These are phyloP conservation scores for Nomada ruficornis DNA, from an alignment of 2,888 invertebrate species.

Conservation along the genomic window DNA sequence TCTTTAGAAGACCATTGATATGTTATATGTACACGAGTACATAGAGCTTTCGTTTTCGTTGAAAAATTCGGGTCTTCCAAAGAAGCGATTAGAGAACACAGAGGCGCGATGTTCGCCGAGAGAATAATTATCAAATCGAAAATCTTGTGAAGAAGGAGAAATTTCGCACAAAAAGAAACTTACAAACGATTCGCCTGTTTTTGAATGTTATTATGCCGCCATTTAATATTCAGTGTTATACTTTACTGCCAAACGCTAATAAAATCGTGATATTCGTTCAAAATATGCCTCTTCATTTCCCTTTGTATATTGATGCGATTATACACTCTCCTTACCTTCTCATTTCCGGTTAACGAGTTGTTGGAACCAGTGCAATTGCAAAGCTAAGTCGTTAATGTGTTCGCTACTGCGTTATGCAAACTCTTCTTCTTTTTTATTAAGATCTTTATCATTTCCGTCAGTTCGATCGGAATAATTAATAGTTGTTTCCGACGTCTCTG, in stretches of 20 bases:
- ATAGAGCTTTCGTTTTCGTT: conserved; percentile 1
- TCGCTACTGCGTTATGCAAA: neutral
- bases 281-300: neutral
- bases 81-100: conserved; percentile 3
- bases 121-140: neutral
- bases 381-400: neutral
- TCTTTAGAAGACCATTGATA: neutral
- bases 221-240: conserved; percentile 41
- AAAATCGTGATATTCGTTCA: conserved; percentile 58
- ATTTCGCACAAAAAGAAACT: conserved; percentile 26
- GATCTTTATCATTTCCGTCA: too few species aligned
- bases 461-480: neutral
- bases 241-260: conserved; percentile 54
- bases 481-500: neutral
- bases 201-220: conserved; percentile 12
- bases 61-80: conserved; percentile 18
- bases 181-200: conserved; percentile 25
- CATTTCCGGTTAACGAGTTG: neutral
- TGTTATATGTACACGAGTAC: too few species aligned
- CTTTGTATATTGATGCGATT: neutral
- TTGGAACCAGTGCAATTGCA: neutral
- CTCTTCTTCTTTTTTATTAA: neutral
- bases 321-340: neutral
- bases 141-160: neutral
- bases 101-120: neutral